A percentile compares a stretch with the other conserved stretches of the same genome.
Evolutionary conservation across 1,140 invertebrate species (phyloP).

Genomic region (Formica selysi): DNA sequence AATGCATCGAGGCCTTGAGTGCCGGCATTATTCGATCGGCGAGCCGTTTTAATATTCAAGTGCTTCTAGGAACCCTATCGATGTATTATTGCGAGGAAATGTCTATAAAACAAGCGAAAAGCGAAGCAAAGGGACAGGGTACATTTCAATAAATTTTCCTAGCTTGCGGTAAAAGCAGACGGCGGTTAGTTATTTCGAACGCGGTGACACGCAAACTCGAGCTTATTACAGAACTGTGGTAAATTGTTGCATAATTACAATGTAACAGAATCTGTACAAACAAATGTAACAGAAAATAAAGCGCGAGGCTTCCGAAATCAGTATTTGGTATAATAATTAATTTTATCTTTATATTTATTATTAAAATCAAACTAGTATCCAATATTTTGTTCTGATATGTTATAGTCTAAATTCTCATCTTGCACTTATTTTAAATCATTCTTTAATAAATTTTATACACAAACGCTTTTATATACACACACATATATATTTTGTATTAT

Average conservation of each 20-base stretch:
- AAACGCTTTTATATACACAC: background rate
- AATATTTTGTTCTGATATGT: background rate
- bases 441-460: background rate
- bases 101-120: background rate
- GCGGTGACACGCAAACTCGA: slow-evolving; percentile 27
- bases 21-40: slow-evolving; percentile 13
- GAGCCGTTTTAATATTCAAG: slow-evolving; percentile 35
- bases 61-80: background rate
- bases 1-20: slow-evolving; percentile 42
- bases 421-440: background rate
- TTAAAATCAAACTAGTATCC: background rate
- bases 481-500: too few relatives aligned
- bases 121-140: background rate
- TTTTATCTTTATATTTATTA: background rate
- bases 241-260: slow-evolving; percentile 42
- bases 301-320: background rate
- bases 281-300: slow-evolving; percentile 26
- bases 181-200: slow-evolving; percentile 24
- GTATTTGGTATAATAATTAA: background rate
- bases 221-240: slow-evolving; percentile 43
- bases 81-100: slow-evolving; percentile 8
- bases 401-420: background rate
- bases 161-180: background rate
- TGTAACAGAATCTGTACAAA: slow-evolving; percentile 15
- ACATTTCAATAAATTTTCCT: slow-evolving; percentile 23